Evolutionary conservation across 2,797 vertebrate genomes (phyloP).

Genomic region (Hippoglossus hippoglossus): DNA sequence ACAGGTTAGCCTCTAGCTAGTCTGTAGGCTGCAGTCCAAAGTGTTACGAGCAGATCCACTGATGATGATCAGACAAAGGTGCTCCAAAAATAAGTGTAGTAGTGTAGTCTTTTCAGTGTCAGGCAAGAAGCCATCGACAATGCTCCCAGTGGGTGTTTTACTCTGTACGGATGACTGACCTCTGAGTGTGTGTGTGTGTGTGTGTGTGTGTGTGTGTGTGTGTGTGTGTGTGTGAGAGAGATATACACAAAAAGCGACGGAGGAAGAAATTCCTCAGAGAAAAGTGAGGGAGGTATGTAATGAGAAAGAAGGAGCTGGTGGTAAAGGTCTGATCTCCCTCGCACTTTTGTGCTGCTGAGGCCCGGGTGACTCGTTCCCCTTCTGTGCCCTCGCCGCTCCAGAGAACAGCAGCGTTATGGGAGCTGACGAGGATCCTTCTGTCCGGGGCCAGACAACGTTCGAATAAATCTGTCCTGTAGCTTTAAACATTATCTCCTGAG

Average conservation of each 20-base stretch:
- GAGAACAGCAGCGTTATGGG: slow-evolving; percentile 29
- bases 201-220: slow-evolving; percentile 16
- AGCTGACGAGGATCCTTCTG: slow-evolving; percentile 46
- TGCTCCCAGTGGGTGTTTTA: slow-evolving; percentile 48
- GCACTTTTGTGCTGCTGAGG: slow-evolving; percentile 20
- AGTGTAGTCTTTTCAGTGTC: slow-evolving; percentile 37
- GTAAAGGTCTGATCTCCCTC: slow-evolving; percentile 38
- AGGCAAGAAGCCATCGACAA: slow-evolving; percentile 30
- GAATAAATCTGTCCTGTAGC: slow-evolving; percentile 65
- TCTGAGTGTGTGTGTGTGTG: slow-evolving; percentile 23
- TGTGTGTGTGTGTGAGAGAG: slow-evolving; percentile 5
- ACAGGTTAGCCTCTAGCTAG: background rate
- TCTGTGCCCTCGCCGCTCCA: slow-evolving; percentile 55
- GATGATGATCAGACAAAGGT: slow-evolving; percentile 31
- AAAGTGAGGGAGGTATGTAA: slow-evolving; percentile 56
- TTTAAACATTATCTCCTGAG: slow-evolving; percentile 61
- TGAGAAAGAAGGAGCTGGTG: slow-evolving; percentile 43
- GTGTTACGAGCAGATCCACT: slow-evolving; percentile 5
- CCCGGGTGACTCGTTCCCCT: slow-evolving; percentile 41
- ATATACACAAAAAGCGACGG: background rate
- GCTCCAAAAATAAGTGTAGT: slow-evolving; percentile 39
- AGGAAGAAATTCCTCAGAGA: slow-evolving; percentile 43
- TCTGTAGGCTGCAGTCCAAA: background rate
- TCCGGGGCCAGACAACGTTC: slow-evolving; percentile 33
- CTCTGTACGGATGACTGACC: slow-evolving; percentile 58